A percentile compares a stretch with the other conserved stretches of the same genome.
Conservation (phyloP, 2,113 vertebrate genomes). For the Trinectes maculatus region DNA sequence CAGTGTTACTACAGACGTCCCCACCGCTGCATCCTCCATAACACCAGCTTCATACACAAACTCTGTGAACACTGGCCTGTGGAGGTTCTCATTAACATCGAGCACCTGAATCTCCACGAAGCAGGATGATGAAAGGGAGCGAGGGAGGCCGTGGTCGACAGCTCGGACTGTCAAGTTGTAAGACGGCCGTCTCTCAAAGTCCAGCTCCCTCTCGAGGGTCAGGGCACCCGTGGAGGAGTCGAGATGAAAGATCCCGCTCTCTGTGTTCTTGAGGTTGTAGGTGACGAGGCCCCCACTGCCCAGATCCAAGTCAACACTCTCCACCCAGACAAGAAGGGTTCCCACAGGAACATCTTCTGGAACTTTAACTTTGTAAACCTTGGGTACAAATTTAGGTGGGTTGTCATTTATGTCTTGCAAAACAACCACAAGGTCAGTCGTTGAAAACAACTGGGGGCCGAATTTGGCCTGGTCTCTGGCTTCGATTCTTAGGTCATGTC, state of each 20-base stretch:
- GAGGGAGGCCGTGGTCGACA: constrained; percentile 88
- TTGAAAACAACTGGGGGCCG: constrained; percentile 85
- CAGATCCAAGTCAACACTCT: constrained; percentile 89
- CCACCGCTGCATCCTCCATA: constrained; percentile 86
- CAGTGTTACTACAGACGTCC: constrained; percentile 85
- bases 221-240: constrained; percentile 87
- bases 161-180: constrained; percentile 92
- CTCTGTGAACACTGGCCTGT: constrained; percentile 86
- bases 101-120: constrained; percentile 89
- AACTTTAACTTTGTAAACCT: constrained; percentile 85
- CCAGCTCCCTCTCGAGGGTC: constrained; percentile 89
- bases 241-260: constrained; percentile 85
- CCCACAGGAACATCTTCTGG: constrained; percentile 91
- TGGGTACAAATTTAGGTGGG: constrained; percentile 88
- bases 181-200: constrained; percentile 87
- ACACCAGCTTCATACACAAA: constrained; percentile 89
- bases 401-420: constrained; percentile 94
- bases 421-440: constrained; percentile 83
- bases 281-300: constrained; percentile 87
- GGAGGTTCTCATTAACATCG: constrained; percentile 95
- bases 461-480: constrained; percentile 88
- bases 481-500: constrained; percentile 86
- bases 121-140: constrained; percentile 89
- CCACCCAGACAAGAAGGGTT: constrained; percentile 88
- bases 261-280: constrained; percentile 86